phyloP scores from a whole-genome alignment of 2,113 vertebrate species.

The Phoenicopterus ruber region DNA sequence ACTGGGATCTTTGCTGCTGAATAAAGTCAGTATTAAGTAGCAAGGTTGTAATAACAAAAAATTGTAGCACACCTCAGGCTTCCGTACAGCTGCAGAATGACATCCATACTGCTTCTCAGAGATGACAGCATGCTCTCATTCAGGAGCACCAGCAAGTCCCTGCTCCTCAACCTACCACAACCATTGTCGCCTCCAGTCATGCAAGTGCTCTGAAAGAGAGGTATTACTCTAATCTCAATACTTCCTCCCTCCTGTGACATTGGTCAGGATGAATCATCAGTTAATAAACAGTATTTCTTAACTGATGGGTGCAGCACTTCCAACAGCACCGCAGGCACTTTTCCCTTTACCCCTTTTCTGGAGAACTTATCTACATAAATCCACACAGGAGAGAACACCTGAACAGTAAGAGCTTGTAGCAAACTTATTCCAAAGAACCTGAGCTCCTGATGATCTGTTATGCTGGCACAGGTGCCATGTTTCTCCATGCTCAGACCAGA shows the following conservation, averaged over 20 bases:
- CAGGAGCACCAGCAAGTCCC: not conserved
- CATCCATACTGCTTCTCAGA: not conserved
- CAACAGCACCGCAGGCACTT: not conserved
- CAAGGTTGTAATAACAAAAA: not conserved
- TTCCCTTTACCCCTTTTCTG: not conserved
- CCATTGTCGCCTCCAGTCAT: not conserved
- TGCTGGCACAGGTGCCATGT: not conserved
- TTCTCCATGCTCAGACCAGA: not conserved
- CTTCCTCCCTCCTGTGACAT: not conserved
- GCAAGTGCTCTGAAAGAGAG: not conserved
- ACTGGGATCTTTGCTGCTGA: not conserved
- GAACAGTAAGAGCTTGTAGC: not conserved
- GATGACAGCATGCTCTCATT: not conserved
- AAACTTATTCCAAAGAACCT: not conserved
- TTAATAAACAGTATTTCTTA: constrained; percentile 44
- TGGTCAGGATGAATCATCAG: constrained; percentile 32
- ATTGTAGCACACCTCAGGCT: not conserved
- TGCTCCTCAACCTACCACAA: not conserved
- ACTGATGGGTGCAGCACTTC: constrained; percentile 24
- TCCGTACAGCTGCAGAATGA: not conserved
- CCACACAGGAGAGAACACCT: not conserved
- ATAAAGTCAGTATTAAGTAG: not conserved
- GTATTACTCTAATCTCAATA: not conserved
- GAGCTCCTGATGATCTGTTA: not conserved
- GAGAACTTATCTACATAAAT: not conserved